Conservation (phyloP, 2,888 invertebrate genomes). For the Fragum sueziense region DNA sequence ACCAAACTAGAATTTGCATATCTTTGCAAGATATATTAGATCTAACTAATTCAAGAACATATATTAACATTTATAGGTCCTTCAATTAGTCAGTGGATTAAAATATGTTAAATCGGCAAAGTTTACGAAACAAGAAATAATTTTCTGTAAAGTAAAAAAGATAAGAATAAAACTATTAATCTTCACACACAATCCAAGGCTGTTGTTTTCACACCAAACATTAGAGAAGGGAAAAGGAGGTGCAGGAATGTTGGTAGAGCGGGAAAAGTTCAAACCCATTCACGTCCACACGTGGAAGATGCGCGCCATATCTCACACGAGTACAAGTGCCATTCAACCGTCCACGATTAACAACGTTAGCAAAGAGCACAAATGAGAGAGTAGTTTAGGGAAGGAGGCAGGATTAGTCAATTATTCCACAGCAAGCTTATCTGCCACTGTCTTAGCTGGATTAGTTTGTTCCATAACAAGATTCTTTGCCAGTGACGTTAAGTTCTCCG, state of each 20-base stretch:
- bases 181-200: background rate
- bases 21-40: too few relatives aligned
- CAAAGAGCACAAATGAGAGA: background rate
- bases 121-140: too few relatives aligned
- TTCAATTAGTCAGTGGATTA: too few relatives aligned
- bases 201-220: background rate
- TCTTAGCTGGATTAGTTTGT: background rate
- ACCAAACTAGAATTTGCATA: too few relatives aligned
- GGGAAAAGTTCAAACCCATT: slow-evolving; percentile 9
- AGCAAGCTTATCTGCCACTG: background rate
- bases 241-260: background rate
- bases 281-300: background rate
- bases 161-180: background rate
- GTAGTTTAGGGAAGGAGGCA: background rate
- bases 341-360: background rate
- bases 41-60: too few relatives aligned
- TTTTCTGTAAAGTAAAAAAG: background rate
- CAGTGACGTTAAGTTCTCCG: background rate
- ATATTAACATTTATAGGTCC: too few relatives aligned
- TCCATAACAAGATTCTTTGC: background rate
- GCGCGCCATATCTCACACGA: background rate
- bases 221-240: slow-evolving; percentile 13
- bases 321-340: background rate
- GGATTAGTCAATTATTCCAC: background rate
- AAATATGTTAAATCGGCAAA: too few relatives aligned